A percentile compares a stretch with the other conserved stretches of the same genome.
Conservation (phyloP, 2,888 invertebrate genomes). For the Pediacus dermestoides region DNA sequence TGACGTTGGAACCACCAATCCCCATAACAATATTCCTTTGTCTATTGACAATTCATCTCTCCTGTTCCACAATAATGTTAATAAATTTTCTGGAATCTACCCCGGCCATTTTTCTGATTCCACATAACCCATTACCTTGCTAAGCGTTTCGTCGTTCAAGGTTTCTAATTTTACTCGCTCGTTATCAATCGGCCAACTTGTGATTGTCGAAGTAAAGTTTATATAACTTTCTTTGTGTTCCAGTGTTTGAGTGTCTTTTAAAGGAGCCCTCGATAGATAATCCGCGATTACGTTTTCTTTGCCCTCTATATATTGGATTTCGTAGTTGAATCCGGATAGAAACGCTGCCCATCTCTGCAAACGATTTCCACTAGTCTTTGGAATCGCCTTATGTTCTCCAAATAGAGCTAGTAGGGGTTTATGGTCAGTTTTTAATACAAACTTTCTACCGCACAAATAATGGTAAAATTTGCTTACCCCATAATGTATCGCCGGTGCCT, state of each 20-base stretch:
- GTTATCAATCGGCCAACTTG: conserved; percentile 13
- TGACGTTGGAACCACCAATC: conserved; percentile 12
- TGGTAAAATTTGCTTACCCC: conserved; percentile 36
- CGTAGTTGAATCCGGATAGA: conserved; percentile 16
- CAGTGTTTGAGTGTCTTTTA: conserved; percentile 5
- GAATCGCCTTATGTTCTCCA: conserved; percentile 29
- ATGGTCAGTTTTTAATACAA: conserved; percentile 13
- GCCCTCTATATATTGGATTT: conserved; percentile 15
- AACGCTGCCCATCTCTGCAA: conserved; percentile 33
- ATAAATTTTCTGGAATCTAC: conserved; percentile 2
- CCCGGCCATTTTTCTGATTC: conserved; percentile 10
- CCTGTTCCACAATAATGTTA: conserved; percentile 11
- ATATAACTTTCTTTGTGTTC: conserved; percentile 10
- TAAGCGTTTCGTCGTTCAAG: neutral
- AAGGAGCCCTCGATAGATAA: conserved; percentile 13
- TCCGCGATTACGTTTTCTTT: conserved; percentile 16
- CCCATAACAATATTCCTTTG: conserved; percentile 14
- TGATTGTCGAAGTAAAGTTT: conserved; percentile 9
- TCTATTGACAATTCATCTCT: conserved; percentile 12
- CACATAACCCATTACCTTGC: conserved; percentile 4
- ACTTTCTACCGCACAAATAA: conserved; percentile 34
- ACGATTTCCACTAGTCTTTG: conserved; percentile 36
- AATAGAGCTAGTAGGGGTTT: conserved; percentile 13
- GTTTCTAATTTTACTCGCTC: conserved; percentile 8
- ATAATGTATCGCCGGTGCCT: conserved; percentile 34